Conservation (phyloP, 2,113 vertebrate genomes). For the Oreocharis arfaki region DNA sequence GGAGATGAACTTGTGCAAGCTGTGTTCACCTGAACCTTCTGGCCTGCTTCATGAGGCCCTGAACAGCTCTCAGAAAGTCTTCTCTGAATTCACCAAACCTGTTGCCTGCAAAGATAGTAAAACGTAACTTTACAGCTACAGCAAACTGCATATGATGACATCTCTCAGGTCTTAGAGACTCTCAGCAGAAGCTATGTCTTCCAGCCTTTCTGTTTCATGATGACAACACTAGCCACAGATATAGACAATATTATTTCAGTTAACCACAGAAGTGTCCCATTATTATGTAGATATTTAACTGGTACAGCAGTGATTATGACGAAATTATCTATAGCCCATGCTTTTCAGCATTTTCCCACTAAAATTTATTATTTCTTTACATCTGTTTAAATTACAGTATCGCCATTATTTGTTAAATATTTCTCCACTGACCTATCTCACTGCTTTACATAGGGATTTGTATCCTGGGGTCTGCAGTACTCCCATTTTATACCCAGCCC, state of each 20-base stretch:
- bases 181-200: background rate
- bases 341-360: background rate
- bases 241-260: background rate
- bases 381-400: background rate
- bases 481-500: background rate
- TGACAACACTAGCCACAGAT: background rate
- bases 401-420: background rate
- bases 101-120: background rate
- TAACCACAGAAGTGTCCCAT: background rate
- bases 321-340: background rate
- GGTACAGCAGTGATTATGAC: background rate
- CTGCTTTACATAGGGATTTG: background rate
- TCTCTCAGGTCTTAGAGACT: background rate
- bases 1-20: background rate
- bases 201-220: background rate
- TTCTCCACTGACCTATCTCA: background rate
- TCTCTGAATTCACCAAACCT: background rate
- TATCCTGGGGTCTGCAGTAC: background rate
- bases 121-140: background rate
- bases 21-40: background rate
- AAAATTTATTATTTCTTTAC: background rate
- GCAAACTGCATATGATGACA: background rate
- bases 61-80: background rate
- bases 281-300: slow-evolving; percentile 39
- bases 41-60: background rate